A percentile compares a stretch with the other conserved stretches of the same genome.
phyloP scores from a whole-genome alignment of 2,797 vertebrate species.

The Sphenopsis melanotis region DNA sequence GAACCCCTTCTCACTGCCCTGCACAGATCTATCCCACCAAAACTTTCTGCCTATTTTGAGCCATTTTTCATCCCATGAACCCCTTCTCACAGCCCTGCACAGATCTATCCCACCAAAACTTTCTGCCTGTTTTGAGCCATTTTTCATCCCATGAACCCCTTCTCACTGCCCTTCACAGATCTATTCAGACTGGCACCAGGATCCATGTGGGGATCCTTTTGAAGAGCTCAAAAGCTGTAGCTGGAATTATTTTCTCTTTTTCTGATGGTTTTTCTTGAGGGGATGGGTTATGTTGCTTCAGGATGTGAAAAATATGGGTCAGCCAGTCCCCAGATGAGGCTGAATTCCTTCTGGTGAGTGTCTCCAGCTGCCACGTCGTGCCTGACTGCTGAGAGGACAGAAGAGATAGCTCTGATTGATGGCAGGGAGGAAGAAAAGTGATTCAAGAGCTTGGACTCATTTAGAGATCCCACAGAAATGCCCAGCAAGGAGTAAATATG shows the following conservation, averaged over 20 bases:
- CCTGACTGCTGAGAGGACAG: background rate
- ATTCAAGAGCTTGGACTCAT: background rate
- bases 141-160: background rate
- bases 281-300: background rate
- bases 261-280: background rate
- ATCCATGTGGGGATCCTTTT: background rate
- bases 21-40: background rate
- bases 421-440: background rate
- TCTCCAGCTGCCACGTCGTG: background rate
- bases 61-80: too few relatives aligned
- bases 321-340: background rate
- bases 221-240: background rate
- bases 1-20: background rate
- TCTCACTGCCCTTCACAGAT: background rate
- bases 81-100: background rate
- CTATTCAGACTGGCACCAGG: background rate
- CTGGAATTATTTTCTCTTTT: background rate
- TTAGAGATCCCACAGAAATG: background rate
- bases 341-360: constrained; percentile 22
- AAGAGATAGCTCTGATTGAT: background rate
- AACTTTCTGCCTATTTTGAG: too few relatives aligned
- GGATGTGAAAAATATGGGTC: background rate
- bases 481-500: background rate
- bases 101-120: background rate
- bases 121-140: background rate